Evolutionary conservation across 1,140 invertebrate species (phyloP), one percentile per base, ranked within the genome.

Genomic region (Mamestra configurata): DNA sequence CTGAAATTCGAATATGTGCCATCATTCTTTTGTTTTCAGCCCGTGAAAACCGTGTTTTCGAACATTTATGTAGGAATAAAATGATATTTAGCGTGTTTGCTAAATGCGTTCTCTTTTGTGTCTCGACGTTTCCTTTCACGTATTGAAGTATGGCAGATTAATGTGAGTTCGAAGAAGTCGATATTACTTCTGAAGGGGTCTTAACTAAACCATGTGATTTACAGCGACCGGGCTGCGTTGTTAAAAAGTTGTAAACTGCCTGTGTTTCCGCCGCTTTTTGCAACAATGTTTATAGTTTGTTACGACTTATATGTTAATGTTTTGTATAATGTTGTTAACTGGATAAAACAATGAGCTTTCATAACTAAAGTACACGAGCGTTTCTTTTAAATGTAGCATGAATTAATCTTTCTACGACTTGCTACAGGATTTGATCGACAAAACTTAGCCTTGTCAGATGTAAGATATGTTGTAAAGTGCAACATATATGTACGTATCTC

Each of bases 171-270:
- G 92, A 92, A 93, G 93, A 94, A 94, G 89, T 88, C 92, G 87
- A 91, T 93, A 92, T 93, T 92, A 92, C 90, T 94, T 93, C 89
- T 94, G 89, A 92, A 93, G 89, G 89, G 88, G 88, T 89, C 89
- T 89, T 89, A 90, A 90, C 85, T 89, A 90, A 90, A 90, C 85
- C 87, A 87, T 83, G 86, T 94, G 93, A 94, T 94, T 94, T 94
- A 94, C 91, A 89, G 88, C 92, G 87, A 84, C 84, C 88, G 90
- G 86, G 76, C 84, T 82, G 81, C 31, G 92, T 82, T 91, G 88
- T 94, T 94, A 94, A 93, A 94, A 94, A 93, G 93, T 94, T 94
- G 92, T 93, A 94, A 94, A 94, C 87, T 89, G 91, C 87, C 87
- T 90, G 89, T 93, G 91, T 92, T 93, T 93, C 92, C 93, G 93